Percentiles rank a stretch among this genome's conserved stretches.
These are phyloP conservation scores for Melanogrammus aeglefinus DNA, from an alignment of 2,797 vertebrate genomes.

Conservation along the genomic window DNA sequence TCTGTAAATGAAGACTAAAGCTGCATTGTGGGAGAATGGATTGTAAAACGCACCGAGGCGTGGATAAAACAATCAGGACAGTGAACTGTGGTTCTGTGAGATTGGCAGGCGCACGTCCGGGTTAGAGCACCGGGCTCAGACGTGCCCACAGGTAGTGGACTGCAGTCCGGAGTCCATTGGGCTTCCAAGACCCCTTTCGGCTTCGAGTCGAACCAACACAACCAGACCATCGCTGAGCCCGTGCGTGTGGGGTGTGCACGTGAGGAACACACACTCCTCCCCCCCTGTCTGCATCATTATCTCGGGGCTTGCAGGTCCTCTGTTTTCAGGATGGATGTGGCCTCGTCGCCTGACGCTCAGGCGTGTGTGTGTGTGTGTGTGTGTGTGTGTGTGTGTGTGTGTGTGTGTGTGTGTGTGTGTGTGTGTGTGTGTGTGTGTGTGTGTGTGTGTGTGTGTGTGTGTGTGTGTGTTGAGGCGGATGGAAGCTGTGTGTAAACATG, in stretches of 20 bases:
- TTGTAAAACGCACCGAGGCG: neutral
- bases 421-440: no score
- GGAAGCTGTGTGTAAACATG: neutral
- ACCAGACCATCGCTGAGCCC: neutral
- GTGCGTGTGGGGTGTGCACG: no score
- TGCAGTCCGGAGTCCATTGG: neutral
- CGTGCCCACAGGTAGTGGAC: neutral
- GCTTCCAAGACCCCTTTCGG: neutral
- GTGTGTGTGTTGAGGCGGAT: neutral
- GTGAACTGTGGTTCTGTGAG: neutral
- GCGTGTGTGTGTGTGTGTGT: no score
- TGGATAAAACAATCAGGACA: neutral
- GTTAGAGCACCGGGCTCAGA: neutral
- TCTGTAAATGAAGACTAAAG: conserved; percentile 3
- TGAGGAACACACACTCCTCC: neutral
- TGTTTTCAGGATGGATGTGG: neutral
- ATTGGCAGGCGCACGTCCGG: neutral
- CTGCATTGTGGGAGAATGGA: neutral
- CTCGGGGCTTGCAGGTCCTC: neutral
- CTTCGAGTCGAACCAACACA: neutral
- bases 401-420: neutral
- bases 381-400: no score
- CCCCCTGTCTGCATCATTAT: neutral
- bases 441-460: no score
- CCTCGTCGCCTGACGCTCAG: neutral